Base-by-base conservation (phyloP, 2,797 vertebrate species). In the Cossypha niveicapilla region DNA sequence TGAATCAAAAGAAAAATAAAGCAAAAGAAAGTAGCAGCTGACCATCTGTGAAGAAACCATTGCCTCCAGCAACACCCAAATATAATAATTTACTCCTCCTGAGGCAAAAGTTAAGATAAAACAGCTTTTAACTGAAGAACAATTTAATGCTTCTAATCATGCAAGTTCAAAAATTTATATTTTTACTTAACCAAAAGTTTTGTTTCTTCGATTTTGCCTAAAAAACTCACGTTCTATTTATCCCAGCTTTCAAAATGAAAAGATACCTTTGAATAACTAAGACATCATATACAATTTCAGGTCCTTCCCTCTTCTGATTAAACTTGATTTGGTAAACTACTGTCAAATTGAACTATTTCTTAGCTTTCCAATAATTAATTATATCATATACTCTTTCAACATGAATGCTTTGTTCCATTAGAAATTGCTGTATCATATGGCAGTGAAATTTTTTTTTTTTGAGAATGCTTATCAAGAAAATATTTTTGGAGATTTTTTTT, bases 91-190 rank as follows among this genome's bases (percentile, higher is more conserved):
- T 85, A 48, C n/a, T 81, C 5, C 4, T 53, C 5, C 34, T 51
- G 22, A 86, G 19, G 28, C 27, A 48, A 60, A 91, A 86, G 15
- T 15, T 57, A 78, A 80, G 35, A 42, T 56, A 74, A 81, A 89
- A 23, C 9, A 32, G 8, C 23, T 71, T 74, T 28, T 44, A 77
- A 77, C 18, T n/a, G 23, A 73, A 68, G 54, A 44, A 6, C 9
- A 67, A 28, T 51, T 67, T 47, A 74, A 66, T 0, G 1, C 4
- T 74, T 70, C 16, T 44, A 25, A 72, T 61, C 5, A 32, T 11
- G 14, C 3, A 50, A 45, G 45, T 61, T 61, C n/a, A 77, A 80
- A 63, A 5, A 0, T 4, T 1, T 1, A 23, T 73, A 13, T 9
- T 81, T 76, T 62, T 62, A 53, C 23, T 83, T 48, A 90, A 63